phyloP scores from a whole-genome alignment of 2,113 vertebrate genomes.

The Ptilonorhynchus violaceus region DNA sequence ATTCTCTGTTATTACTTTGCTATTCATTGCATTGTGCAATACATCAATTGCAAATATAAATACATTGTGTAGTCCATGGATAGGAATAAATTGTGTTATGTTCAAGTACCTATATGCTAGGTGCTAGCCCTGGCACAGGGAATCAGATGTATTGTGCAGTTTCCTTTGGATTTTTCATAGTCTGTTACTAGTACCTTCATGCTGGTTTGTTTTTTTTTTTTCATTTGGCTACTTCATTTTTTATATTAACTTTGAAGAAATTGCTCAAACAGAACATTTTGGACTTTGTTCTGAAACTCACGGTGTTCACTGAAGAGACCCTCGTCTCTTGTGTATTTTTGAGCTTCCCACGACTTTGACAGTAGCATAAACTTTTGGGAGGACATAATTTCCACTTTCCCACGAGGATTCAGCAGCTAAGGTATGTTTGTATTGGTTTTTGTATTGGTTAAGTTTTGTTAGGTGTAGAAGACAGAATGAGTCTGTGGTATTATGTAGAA shows the following conservation, averaged over 20 bases:
- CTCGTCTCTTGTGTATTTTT: not conserved
- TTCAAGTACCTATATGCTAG: not conserved
- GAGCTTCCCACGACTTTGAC: not conserved
- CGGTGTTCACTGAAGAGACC: not conserved
- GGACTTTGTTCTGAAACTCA: not conserved
- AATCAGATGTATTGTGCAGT: not conserved
- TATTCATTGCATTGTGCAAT: slow-evolving; percentile 9
- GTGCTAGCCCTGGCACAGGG: not conserved
- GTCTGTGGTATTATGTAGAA: not conserved
- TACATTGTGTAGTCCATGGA: not conserved
- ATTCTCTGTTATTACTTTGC: slow-evolving; percentile 14
- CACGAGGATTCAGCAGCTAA: not conserved
- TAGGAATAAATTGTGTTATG: not conserved
- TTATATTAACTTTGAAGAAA: not conserved
- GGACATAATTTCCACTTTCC: not conserved
- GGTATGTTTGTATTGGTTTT: not conserved
- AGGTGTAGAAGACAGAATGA: not conserved
- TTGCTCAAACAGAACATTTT: not conserved
- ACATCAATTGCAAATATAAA: slow-evolving; percentile 1
- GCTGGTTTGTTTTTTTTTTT: not conserved
- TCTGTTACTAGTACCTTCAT: not conserved
- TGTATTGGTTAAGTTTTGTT: not conserved
- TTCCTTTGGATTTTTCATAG: not conserved
- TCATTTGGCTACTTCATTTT: not conserved
- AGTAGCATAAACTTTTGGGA: not conserved